Evolutionary conservation across 2,888 invertebrate genomes (phyloP).

Genomic region (Latrodectus elegans): DNA sequence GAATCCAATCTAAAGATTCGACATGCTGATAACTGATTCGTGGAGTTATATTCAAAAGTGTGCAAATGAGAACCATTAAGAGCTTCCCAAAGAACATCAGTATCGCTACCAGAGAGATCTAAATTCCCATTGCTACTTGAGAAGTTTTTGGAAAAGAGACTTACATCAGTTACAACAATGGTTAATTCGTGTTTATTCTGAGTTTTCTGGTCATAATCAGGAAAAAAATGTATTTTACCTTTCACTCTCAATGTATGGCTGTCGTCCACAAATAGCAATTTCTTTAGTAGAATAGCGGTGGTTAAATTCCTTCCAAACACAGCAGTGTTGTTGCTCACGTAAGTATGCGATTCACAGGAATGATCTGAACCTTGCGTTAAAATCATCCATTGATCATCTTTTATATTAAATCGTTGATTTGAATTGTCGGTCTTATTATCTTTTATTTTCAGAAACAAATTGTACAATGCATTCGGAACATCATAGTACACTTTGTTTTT

Average conservation of each 20-base stretch:
- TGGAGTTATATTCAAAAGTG: slow-evolving; percentile 13
- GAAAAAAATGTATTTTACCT: slow-evolving; percentile 36
- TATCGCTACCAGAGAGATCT: slow-evolving; percentile 28
- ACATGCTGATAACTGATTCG: slow-evolving; percentile 2
- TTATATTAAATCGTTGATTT: not conserved
- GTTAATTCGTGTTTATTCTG: slow-evolving; percentile 14
- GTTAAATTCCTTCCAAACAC: slow-evolving; percentile 40
- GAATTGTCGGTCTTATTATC: not conserved
- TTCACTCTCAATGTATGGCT: slow-evolving; percentile 2
- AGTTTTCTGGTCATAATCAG: not conserved
- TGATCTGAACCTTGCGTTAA: slow-evolving; percentile 3
- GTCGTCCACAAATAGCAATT: slow-evolving; percentile 18
- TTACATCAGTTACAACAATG: slow-evolving; percentile 43
- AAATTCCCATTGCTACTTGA: not conserved
- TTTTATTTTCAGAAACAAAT: not conserved
- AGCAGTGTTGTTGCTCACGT: slow-evolving; percentile 29
- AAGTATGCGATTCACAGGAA: slow-evolving; percentile 32
- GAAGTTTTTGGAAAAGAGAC: slow-evolving; percentile 32
- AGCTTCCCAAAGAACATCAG: slow-evolving; percentile 56
- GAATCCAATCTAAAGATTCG: slow-evolving; percentile 47
- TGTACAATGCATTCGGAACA: slow-evolving; percentile 78
- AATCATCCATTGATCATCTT: slow-evolving; percentile 39
- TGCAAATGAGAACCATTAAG: slow-evolving; percentile 38
- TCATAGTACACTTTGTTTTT: slow-evolving; percentile 83
- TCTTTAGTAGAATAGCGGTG: slow-evolving; percentile 38